Percentiles rank a stretch among this genome's conserved stretches.
Conservation (phyloP, 2,113 vertebrate species). For the Noturus placidus region DNA sequence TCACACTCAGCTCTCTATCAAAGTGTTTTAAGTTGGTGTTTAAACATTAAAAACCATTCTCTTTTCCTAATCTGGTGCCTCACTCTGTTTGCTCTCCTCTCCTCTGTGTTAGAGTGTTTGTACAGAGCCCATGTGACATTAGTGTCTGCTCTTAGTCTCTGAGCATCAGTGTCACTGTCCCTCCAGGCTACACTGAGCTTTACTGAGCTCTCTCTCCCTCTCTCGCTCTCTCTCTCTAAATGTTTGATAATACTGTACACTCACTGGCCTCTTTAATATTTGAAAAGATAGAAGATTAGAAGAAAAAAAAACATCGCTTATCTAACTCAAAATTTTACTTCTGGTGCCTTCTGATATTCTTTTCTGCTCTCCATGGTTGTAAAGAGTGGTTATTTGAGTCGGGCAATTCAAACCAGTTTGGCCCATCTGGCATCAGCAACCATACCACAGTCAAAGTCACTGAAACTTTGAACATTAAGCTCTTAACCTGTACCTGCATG, state of each 20-base stretch:
- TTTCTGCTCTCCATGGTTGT: background rate
- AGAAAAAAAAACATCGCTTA: background rate
- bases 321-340: background rate
- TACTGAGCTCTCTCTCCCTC: background rate
- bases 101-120: slow-evolving; percentile 32
- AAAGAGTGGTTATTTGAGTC: background rate
- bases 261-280: too few species aligned
- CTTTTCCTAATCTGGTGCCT: slow-evolving; percentile 4
- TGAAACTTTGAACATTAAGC: background rate
- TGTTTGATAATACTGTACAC: too few species aligned
- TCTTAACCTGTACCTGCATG: too few species aligned
- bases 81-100: slow-evolving; percentile 26
- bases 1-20: background rate
- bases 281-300: background rate
- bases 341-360: background rate
- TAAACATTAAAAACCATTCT: background rate
- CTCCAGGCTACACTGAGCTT: slow-evolving; percentile 13
- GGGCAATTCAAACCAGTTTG: background rate
- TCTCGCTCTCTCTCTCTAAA: background rate
- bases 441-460: background rate
- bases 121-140: slow-evolving; percentile 10
- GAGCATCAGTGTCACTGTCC: slow-evolving; percentile 47
- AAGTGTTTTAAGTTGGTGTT: background rate
- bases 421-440: background rate
- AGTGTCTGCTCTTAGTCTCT: slow-evolving; percentile 38